Percentiles rank a stretch among this genome's conserved stretches.
These are phyloP conservation scores for Solenopsis invicta DNA, from an alignment of 1,140 invertebrate genomes.

Conservation along the genomic window DNA sequence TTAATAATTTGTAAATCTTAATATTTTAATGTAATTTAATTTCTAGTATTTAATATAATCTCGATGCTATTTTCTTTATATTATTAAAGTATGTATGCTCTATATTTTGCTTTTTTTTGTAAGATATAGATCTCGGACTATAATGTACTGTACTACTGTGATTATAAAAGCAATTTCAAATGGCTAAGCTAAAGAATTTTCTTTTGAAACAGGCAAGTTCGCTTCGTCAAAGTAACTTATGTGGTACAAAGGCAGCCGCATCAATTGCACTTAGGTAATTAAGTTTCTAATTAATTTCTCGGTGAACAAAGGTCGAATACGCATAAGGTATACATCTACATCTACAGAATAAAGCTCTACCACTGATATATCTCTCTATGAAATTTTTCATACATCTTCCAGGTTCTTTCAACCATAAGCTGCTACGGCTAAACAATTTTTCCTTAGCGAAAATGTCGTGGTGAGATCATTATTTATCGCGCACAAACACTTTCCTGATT, in stretches of 20 bases:
- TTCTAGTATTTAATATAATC: constrained; percentile 15
- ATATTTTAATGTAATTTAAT: constrained; percentile 20
- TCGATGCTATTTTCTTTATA: background rate
- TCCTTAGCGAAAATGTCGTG: constrained; percentile 22
- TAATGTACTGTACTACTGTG: background rate
- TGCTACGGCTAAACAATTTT: constrained; percentile 36
- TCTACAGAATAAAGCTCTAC: constrained; percentile 8
- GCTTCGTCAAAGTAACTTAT: constrained; percentile 35
- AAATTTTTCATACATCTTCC: constrained; percentile 7
- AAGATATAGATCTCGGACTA: constrained; percentile 3
- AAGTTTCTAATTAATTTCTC: constrained; percentile 44
- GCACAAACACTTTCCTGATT: constrained; percentile 19
- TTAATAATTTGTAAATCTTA: background rate
- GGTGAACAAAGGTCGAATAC: constrained; percentile 30
- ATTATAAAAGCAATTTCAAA: constrained; percentile 27
- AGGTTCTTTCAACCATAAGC: background rate
- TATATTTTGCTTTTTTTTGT: background rate
- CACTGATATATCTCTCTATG: constrained; percentile 16
- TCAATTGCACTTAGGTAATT: constrained; percentile 54
- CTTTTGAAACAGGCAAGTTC: constrained; percentile 25
- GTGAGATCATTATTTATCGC: constrained; percentile 47
- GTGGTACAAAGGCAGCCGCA: constrained; percentile 19
- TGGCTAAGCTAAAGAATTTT: constrained; percentile 33
- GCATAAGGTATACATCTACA: constrained; percentile 31
- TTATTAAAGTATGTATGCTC: background rate